Evolutionary conservation across 2,113 vertebrate species (phyloP).

Genomic region (Brienomyrus longianalis): DNA sequence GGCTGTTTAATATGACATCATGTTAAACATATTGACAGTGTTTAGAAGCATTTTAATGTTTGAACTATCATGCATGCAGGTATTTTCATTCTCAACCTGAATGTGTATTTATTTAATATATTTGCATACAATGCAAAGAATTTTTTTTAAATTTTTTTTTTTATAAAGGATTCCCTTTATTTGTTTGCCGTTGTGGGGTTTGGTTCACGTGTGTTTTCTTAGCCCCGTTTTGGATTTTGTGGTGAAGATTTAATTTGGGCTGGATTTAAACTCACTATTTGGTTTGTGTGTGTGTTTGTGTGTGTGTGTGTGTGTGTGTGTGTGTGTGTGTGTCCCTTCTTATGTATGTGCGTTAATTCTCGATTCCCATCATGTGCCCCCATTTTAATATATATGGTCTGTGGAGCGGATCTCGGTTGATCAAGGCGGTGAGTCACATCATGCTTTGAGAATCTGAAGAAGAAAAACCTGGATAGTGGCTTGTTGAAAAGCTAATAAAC

Average conservation of each 20-base stretch:
- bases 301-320: background rate
- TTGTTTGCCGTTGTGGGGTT: background rate
- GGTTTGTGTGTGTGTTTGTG: background rate
- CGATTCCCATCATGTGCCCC: background rate
- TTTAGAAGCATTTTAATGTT: background rate
- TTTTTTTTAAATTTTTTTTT: background rate
- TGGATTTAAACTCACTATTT: background rate
- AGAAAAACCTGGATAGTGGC: background rate
- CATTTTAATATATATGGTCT: background rate
- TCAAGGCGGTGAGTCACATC: background rate
- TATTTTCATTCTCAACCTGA: slow-evolving; percentile 10
- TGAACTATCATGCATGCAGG: slow-evolving; percentile 3
- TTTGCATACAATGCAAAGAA: background rate
- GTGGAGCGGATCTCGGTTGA: background rate
- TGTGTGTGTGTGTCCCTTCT: background rate
- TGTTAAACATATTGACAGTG: background rate
- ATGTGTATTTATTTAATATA: slow-evolving; percentile 27
- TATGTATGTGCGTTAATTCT: background rate
- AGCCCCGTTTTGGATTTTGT: background rate
- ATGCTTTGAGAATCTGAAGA: background rate
- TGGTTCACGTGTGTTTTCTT: background rate
- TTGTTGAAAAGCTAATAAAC: background rate
- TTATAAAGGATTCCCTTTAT: background rate
- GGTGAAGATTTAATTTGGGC: background rate
- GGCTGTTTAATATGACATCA: background rate